phyloP scores from a whole-genome alignment of 1,140 invertebrate species.

The Halotydeus destructor region DNA sequence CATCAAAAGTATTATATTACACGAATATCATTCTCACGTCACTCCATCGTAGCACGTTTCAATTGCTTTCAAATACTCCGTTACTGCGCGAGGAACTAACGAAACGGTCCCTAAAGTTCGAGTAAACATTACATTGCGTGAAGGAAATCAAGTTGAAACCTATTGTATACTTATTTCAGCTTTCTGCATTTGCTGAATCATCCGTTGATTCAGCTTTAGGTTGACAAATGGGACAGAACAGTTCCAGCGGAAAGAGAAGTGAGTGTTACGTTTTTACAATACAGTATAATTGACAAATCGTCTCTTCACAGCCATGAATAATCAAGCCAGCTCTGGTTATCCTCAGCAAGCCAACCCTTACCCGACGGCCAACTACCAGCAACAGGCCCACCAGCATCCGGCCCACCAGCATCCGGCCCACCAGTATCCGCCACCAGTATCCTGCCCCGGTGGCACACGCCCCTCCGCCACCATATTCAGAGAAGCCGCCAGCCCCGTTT shows the following conservation, averaged over 20 bases:
- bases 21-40: too few species aligned
- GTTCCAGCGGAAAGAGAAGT: neutral
- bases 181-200: too few species aligned
- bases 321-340: too few species aligned
- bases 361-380: neutral
- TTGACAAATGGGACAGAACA: neutral
- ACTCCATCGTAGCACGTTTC: too few species aligned
- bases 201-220: neutral
- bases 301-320: neutral
- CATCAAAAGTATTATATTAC: too few species aligned
- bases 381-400: neutral
- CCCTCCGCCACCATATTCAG: conserved; percentile 4
- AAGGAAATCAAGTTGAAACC: too few species aligned
- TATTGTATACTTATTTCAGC: too few species aligned
- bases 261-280: neutral
- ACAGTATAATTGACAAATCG: neutral
- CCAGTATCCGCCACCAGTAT: neutral
- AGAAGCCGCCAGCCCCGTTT: conserved; percentile 10
- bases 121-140: too few species aligned
- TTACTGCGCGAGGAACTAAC: too few species aligned
- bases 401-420: neutral
- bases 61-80: too few species aligned
- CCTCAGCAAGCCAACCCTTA: neutral
- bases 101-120: too few species aligned
- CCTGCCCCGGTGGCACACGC: neutral